These are phyloP conservation scores for Jordanella pulchra DNA, from an alignment of 2,797 vertebrate genomes.

Conservation along the genomic window DNA sequence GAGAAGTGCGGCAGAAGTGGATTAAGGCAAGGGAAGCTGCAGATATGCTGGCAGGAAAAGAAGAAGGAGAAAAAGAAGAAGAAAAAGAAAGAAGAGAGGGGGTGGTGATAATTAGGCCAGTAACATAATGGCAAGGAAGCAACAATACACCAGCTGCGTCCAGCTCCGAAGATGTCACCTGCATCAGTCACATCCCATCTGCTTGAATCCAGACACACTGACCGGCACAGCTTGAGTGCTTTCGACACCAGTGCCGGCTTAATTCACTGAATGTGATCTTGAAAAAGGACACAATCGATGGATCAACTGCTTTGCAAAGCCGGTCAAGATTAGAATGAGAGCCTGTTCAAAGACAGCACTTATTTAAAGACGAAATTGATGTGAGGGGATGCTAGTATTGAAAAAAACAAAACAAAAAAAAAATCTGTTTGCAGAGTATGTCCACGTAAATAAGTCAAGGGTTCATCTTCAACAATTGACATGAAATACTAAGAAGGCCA, in stretches of 20 bases:
- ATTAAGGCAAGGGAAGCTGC: slow-evolving; percentile 63
- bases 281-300: slow-evolving; percentile 45
- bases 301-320: slow-evolving; percentile 29
- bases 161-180: slow-evolving; percentile 64
- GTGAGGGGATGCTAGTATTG: neutral
- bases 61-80: slow-evolving; percentile 12
- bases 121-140: slow-evolving; percentile 74
- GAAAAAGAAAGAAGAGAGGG: slow-evolving; percentile 21
- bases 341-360: slow-evolving; percentile 8
- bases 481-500: neutral
- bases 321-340: slow-evolving; percentile 2
- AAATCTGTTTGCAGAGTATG: neutral
- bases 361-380: slow-evolving; percentile 2
- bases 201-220: slow-evolving; percentile 52
- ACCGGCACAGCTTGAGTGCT: slow-evolving; percentile 51
- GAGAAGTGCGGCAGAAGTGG: slow-evolving; percentile 64
- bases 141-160: slow-evolving; percentile 76
- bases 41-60: slow-evolving; percentile 40
- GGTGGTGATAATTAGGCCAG: slow-evolving; percentile 76
- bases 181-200: slow-evolving; percentile 77
- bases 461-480: neutral
- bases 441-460: neutral
- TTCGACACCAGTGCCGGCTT: slow-evolving; percentile 38
- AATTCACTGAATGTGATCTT: slow-evolving; percentile 52
- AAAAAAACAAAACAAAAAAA: neutral